Base-by-base conservation (phyloP, 2,113 vertebrate genomes). In the Orthonyx spaldingii region DNA sequence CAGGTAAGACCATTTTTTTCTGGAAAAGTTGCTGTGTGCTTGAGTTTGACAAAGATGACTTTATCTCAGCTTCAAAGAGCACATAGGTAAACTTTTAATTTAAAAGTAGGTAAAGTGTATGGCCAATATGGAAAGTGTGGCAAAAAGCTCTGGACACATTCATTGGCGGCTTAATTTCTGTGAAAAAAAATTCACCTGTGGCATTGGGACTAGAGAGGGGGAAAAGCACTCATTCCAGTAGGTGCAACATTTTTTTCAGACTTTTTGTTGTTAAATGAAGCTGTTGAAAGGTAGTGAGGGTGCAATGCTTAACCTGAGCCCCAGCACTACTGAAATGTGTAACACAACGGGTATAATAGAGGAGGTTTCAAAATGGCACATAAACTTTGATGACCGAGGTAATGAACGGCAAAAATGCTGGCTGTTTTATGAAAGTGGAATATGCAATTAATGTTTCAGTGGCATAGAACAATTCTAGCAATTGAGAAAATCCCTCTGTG, bases 401-500 rank as follows among this genome's bases (percentile, higher is more conserved):
- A 92, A 89, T 61, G 55, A 90, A 39, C 32, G 88, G 44, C 57
- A 64, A 53, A 86, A 77, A 41, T 55, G 74, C 22, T 33, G 15
- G 10, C 22, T 79, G 64, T 87, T 87, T 47, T 44, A 15, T 59
- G 55, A 21, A 83, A 80, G 47, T 61, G 26, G 28, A 86, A 86
- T 50, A 57, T 42, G 20, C 39, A 94, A 65, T 87, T 84, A 74
- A 33, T 66, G 42, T 75, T 93, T 26, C 87, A 59, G 42, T 47
- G 33, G 59, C 74, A 63, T 16, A 55, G 52, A 87, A 47, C 26
- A 61, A 32, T 53, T 89, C 26, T 16, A 42, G 15, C 35, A 91
- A 78, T 42, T 74, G 65, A 78, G 81, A 65, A 95, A 77, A 93
- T 57, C 13, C 26, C 57, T 55, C 74, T 59, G 42, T 59, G 64